A percentile compares a stretch with the other conserved stretches of the same genome.
Conservation (phyloP, 2,113 vertebrate genomes). For the Tetraodon nigroviridis region DNA sequence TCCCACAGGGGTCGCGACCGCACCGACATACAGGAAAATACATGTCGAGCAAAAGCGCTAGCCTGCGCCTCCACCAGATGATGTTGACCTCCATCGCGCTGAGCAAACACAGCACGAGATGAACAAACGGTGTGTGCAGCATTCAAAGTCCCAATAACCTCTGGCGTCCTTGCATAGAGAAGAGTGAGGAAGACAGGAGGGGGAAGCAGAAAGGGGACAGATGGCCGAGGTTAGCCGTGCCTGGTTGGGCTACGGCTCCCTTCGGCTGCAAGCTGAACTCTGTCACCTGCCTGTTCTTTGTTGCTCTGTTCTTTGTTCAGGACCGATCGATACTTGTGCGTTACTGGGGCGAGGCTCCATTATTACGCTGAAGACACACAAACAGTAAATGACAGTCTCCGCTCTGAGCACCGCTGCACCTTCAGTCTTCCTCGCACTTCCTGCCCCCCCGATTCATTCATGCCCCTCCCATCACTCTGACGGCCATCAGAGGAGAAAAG, state of each 20-base stretch:
- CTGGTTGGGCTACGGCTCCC: slow-evolving; percentile 38
- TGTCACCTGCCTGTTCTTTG: neutral
- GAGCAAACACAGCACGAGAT: slow-evolving; percentile 53
- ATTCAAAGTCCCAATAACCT: slow-evolving; percentile 57
- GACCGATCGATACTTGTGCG: too few species aligned
- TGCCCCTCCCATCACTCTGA: slow-evolving; percentile 3
- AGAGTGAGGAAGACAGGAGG: slow-evolving; percentile 11
- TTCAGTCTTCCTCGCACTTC: slow-evolving; percentile 7
- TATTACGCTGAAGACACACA: slow-evolving; percentile 66
- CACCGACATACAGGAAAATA: too few species aligned
- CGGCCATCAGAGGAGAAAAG: slow-evolving; percentile 56
- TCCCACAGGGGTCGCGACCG: too few species aligned
- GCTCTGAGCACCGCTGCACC: too few species aligned
- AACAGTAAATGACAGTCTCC: slow-evolving; percentile 57
- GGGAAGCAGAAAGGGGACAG: slow-evolving; percentile 1
- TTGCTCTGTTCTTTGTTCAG: too few species aligned
- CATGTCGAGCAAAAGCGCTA: too few species aligned
- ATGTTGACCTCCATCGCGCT: slow-evolving; percentile 55
- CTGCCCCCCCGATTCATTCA: neutral
- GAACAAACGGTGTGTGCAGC: slow-evolving; percentile 53
- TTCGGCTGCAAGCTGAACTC: slow-evolving; percentile 56
- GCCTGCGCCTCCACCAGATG: slow-evolving; percentile 41
- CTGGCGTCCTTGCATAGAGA: slow-evolving; percentile 44
- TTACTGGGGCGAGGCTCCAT: slow-evolving; percentile 52
- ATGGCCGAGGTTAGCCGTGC: slow-evolving; percentile 19